Conservation (phyloP, 2,113 vertebrate genomes). For the Pandion haliaetus region DNA sequence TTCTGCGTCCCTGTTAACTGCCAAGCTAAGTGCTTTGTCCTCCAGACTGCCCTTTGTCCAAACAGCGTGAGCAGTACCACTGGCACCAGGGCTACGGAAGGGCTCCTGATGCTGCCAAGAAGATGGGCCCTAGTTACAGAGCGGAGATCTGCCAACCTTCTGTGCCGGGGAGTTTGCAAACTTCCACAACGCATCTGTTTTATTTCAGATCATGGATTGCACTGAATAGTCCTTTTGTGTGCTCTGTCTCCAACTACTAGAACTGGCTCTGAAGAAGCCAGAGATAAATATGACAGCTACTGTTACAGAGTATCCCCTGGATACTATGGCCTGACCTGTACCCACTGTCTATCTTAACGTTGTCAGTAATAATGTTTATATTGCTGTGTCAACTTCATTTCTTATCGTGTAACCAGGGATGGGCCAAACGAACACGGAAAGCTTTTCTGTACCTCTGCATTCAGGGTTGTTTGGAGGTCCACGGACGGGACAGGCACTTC, state of each 20-base stretch:
- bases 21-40: background rate
- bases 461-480: background rate
- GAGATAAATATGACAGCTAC: conserved; percentile 40
- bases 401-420: background rate
- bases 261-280: background rate
- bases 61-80: background rate
- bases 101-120: background rate
- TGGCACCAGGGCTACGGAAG: background rate
- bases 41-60: background rate
- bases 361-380: background rate
- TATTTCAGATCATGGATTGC: background rate
- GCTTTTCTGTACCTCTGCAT: background rate
- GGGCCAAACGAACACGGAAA: background rate
- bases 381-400: background rate
- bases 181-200: conserved; percentile 41
- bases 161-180: conserved; percentile 41
- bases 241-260: background rate
- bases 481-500: background rate
- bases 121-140: background rate
- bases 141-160: conserved; percentile 11
- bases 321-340: background rate
- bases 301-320: background rate
- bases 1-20: background rate
- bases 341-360: background rate
- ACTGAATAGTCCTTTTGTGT: conserved; percentile 71